phyloP scores from a whole-genome alignment of 2,888 invertebrate genomes.

The Dasysyrphus albostriatus region DNA sequence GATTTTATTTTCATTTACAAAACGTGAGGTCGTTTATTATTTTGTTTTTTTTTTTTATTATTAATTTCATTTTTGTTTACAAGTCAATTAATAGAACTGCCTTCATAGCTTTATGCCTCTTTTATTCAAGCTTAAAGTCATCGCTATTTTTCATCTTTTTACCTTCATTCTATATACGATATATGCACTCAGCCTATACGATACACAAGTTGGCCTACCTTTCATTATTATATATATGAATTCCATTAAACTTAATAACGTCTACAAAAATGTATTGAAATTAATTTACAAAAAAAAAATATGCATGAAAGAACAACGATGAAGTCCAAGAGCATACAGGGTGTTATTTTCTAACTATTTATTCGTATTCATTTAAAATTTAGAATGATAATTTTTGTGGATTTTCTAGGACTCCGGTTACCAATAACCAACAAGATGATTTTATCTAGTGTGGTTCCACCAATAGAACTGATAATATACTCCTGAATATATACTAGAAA shows the following conservation, averaged over 20 bases:
- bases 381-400: too few relatives aligned
- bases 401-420: too few relatives aligned
- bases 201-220: background rate
- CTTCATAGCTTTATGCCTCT: background rate
- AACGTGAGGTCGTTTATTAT: background rate
- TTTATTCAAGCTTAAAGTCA: background rate
- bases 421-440: too few relatives aligned
- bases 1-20: too few relatives aligned
- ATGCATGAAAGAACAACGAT: conserved; percentile 6
- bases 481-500: too few relatives aligned
- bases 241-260: conserved; percentile 20
- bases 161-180: too few relatives aligned
- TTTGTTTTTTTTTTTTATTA: background rate
- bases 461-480: too few relatives aligned
- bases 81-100: conserved; percentile 13
- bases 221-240: background rate
- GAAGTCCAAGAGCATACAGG: background rate
- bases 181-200: background rate
- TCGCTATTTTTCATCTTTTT: background rate
- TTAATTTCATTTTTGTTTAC: background rate
- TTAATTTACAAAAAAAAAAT: conserved; percentile 15
- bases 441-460: too few relatives aligned
- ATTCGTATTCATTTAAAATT: too few relatives aligned
- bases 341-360: too few relatives aligned
- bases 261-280: conserved; percentile 23